Base-by-base conservation (phyloP, 2,797 vertebrate species). In the Chiloscyllium punctatum region DNA sequence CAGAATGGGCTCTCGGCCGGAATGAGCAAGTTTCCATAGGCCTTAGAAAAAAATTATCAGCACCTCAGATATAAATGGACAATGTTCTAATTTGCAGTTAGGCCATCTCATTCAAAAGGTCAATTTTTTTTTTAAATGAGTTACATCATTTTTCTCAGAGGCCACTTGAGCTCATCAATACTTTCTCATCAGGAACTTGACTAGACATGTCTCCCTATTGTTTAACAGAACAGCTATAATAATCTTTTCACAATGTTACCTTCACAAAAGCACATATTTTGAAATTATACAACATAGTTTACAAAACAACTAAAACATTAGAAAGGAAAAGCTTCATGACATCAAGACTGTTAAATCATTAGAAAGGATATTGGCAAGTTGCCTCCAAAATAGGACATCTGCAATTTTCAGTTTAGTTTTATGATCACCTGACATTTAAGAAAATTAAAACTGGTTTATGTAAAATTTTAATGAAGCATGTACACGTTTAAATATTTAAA, bases 191-290 rank as follows among this genome's bases (percentile, higher is more conserved):
- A 33, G 37, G 3, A 79, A 33, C 16, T 37, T 79, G n/a, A 91
- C 30, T 23, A 91, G 87, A 51, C 84, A 87, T 30, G 21, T 87
- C 84, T 4, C 27, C 15, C 51, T 88, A 51, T 91, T n/a, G 57
- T 62, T 37, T 66, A 91, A n/a, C 88, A 66, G 25, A 90, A 57
- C 57, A 42, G 33, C 42, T 86, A 4, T 8, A 87, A 30, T 4
- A 87, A 87, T 87, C 84, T 87, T 79, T 37, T 79, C 77, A n/a
- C 84, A 87, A 13, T 66, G 88, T 91, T 90, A 91, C 66, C 88
- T n/a, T 18, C 57, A 16, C 33, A 91, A 42, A 66, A 91, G 57
- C 16, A 91, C 57, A 62, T 90, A 91, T 66, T 66, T 18, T 91
- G 88, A 91, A 91, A 91, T 57, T 66, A 15, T 15, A 91, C n/a